Percentiles rank a stretch among this genome's conserved stretches.
These are phyloP conservation scores for Opisthocomus hoazin DNA, from an alignment of 2,113 vertebrate genomes.

Conservation along the genomic window DNA sequence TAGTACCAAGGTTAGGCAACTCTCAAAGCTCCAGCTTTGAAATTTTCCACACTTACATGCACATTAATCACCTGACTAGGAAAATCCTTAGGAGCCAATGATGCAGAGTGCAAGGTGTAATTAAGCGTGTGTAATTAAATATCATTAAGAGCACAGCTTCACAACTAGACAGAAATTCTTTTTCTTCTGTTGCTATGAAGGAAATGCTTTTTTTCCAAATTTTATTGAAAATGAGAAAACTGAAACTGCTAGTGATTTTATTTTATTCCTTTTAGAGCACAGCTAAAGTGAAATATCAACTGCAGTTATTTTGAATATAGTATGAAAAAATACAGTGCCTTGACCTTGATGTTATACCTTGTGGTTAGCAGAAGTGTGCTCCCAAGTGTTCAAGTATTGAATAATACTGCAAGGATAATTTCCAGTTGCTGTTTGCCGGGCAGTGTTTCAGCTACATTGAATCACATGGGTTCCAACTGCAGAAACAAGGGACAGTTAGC, in stretches of 20 bases:
- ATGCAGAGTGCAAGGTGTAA: slow-evolving; percentile 28
- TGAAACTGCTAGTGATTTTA: not conserved
- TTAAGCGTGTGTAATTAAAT: slow-evolving; percentile 24
- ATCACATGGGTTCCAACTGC: not conserved
- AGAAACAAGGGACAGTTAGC: not conserved
- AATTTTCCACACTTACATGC: not conserved
- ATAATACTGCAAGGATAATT: not conserved
- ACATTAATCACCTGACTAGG: slow-evolving; percentile 30
- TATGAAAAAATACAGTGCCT: not conserved
- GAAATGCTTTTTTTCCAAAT: not conserved
- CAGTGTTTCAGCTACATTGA: not conserved
- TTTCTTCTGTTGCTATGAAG: not conserved
- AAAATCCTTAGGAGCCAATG: slow-evolving; percentile 23
- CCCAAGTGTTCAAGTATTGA: not conserved
- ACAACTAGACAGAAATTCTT: not conserved
- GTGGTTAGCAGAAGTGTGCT: not conserved
- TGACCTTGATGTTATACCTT: not conserved
- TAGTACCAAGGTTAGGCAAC: not conserved
- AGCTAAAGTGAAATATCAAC: not conserved
- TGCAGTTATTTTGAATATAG: not conserved
- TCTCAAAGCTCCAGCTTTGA: not conserved
- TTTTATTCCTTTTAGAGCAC: not conserved
- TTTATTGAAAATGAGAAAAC: not conserved
- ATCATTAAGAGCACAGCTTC: slow-evolving; percentile 14
- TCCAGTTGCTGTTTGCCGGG: not conserved